These are phyloP conservation scores for Monomorium pharaonis DNA, from an alignment of 1,140 invertebrate species.

Conservation along the genomic window DNA sequence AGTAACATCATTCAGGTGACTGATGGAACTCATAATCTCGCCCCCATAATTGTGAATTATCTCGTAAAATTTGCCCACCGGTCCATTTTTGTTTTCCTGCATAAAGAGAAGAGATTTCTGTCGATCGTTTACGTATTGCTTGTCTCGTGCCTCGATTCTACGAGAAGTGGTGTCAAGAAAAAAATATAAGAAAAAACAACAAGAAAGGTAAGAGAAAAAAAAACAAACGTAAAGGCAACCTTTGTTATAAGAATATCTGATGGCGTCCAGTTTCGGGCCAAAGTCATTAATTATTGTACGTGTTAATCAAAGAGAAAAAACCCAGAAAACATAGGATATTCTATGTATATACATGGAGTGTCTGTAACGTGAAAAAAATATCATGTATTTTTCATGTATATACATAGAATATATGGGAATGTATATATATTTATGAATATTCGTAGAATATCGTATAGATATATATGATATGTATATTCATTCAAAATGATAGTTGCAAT, in stretches of 20 bases:
- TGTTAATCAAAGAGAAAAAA: conserved; percentile 8
- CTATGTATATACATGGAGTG: conserved; percentile 13
- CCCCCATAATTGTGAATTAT: conserved; percentile 90
- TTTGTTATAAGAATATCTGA: not conserved
- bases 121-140: conserved; percentile 50
- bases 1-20: conserved; percentile 90
- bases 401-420: conserved; percentile 1
- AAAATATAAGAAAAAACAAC: conserved; percentile 26
- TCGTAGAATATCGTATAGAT: too few species aligned
- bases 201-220: not conserved
- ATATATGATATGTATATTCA: too few species aligned
- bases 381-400: conserved; percentile 15
- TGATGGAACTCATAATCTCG: conserved; percentile 91
- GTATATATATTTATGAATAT: conserved; percentile 6
- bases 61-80: conserved; percentile 92
- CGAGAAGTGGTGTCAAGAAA: conserved; percentile 22
- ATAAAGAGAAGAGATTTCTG: conserved; percentile 70
- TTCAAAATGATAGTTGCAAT: too few species aligned
- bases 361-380: conserved; percentile 28
- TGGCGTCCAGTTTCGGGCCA: conserved; percentile 4
- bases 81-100: conserved; percentile 92
- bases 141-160: conserved; percentile 18
- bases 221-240: not conserved
- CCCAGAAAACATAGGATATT: conserved; percentile 35
- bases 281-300: conserved; percentile 35